A percentile compares a stretch with the other conserved stretches of the same genome.
phyloP scores from a whole-genome alignment of 2,797 vertebrate genomes.

The Gila robusta region DNA sequence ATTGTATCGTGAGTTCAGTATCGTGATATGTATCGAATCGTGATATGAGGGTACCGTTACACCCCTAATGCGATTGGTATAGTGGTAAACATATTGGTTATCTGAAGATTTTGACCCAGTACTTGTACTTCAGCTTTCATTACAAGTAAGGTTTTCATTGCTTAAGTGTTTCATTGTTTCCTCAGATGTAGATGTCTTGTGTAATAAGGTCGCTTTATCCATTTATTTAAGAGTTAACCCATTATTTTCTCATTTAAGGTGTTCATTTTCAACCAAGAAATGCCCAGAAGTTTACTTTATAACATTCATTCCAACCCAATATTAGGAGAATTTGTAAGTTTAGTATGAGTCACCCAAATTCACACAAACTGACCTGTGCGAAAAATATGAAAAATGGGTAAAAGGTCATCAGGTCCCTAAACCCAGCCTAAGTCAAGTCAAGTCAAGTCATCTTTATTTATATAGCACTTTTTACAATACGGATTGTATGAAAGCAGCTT shows the following conservation, averaged over 20 bases:
- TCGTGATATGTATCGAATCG: no score
- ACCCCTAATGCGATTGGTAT: no score
- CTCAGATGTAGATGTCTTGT: background rate
- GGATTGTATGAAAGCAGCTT: no score
- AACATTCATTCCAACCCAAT: background rate
- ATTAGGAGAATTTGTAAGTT: background rate
- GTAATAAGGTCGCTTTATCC: background rate
- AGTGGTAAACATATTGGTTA: background rate
- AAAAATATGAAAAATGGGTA: background rate
- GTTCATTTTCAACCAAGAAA: background rate
- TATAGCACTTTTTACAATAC: no score
- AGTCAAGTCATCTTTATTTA: no score
- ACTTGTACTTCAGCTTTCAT: background rate
- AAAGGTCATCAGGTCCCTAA: background rate
- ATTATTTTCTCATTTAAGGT: background rate
- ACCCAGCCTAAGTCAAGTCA: background rate
- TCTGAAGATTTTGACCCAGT: background rate
- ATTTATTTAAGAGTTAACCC: background rate
- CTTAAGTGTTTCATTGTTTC: background rate
- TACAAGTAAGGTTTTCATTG: background rate
- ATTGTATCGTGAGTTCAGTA: no score
- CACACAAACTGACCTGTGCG: background rate
- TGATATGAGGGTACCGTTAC: no score
- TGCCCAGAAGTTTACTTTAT: background rate
- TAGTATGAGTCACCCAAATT: background rate